Base-by-base conservation (phyloP, 1,140 invertebrate species). In the Babylonia areolata region DNA sequence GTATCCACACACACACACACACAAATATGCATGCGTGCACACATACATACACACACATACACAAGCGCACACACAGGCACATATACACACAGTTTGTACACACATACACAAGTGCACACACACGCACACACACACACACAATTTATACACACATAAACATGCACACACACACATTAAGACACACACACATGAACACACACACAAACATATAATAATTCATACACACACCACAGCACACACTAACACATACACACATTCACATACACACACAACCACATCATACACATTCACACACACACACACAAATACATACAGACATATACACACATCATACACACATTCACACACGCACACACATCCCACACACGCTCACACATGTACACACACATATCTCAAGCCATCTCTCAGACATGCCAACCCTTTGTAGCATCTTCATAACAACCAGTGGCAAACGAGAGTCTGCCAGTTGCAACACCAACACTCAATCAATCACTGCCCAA, bases 21-120 rank as follows among this genome's bases (percentile, higher is more conserved):
- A 58, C 15, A n/a, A n/a, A n/a, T n/a, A n/a, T n/a, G 15, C 40
- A 46, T 31, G 35, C 11, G 64, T 17, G 35, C 81, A 64, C 39
- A 51, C 37, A 82, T 11, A 73, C 20, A 5, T 33, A 79, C 77
- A 79, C 2, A 79, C 77, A 79, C 17, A 79, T 39, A 79, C n/a
- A n/a, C n/a, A n/a, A n/a, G n/a, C n/a, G n/a, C n/a, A n/a, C n/a
- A 6, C n/a, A 69, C n/a, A 69, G 15, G 23, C 6, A 28, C 64
- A 69, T 33, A 77, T 5, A 37, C 33, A 77, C 73, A 77, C 40
- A 51, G 23, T 33, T 12, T n/a, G 15, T 23, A 46, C 51, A 58
- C 11, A 82, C 17, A 20, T 51, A 64, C 39, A 51, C 37, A 82
- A 5, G 35, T 37, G 11, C 11, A 79, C 77, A 79, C 2, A 79